Conservation (phyloP, 92 coral and sea anemone genomes). For the Parazoanthus darwini region DNA sequence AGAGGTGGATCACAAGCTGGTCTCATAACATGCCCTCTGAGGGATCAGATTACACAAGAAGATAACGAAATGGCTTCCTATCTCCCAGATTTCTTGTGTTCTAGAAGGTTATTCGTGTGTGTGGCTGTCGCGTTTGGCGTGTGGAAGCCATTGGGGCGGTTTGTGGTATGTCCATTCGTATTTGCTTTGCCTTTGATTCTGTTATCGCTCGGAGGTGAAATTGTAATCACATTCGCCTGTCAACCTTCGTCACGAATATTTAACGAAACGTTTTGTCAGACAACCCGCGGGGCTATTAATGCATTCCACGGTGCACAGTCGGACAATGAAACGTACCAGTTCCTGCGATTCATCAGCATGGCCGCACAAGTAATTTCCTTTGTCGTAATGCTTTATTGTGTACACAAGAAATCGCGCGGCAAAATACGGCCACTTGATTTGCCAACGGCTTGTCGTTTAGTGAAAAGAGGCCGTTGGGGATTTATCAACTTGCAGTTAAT, state of each 20-base stretch:
- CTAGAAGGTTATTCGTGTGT: constrained; percentile 23
- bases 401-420: background rate
- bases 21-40: constrained; percentile 23
- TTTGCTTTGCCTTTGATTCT: constrained; percentile 29
- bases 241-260: background rate
- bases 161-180: background rate
- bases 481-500: constrained; percentile 40
- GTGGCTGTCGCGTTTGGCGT: constrained; percentile 38
- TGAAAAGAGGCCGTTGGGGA: constrained; percentile 43
- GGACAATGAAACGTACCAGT: background rate
- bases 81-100: constrained; percentile 17
- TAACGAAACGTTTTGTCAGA: constrained; percentile 43
- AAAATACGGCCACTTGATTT: background rate
- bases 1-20: background rate
- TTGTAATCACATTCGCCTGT: constrained; percentile 35
- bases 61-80: constrained; percentile 15
- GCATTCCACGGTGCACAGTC: constrained; percentile 1
- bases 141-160: constrained; percentile 33
- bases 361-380: constrained; percentile 42
- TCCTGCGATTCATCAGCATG: constrained; percentile 31
- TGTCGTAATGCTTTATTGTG: constrained; percentile 24
- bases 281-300: constrained; percentile 20
- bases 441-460: constrained; percentile 42
- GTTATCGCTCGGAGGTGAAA: constrained; percentile 18
- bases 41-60: constrained; percentile 15